Percentiles rank a stretch among this genome's conserved stretches.
These are phyloP conservation scores for Atta cephalotes DNA, from an alignment of 1,140 invertebrate genomes.

Conservation along the genomic window DNA sequence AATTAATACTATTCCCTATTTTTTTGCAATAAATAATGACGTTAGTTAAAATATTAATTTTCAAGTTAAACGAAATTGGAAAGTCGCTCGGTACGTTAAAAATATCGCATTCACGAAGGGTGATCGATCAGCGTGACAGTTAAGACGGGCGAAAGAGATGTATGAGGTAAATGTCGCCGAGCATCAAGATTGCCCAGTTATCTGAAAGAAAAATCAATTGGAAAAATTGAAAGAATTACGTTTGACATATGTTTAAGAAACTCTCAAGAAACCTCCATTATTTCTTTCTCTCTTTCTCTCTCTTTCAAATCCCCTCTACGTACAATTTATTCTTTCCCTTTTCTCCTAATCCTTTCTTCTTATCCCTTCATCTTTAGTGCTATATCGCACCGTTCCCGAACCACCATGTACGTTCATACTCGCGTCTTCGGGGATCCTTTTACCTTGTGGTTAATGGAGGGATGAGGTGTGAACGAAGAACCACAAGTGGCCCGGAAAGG, in stretches of 20 bases:
- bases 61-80: conserved; percentile 5
- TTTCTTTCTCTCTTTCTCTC: background rate
- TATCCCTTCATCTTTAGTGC: conserved; percentile 7
- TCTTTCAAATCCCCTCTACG: background rate
- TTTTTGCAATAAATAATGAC: background rate
- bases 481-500: conserved; percentile 81
- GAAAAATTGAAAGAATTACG: background rate
- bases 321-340: conserved; percentile 31
- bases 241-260: background rate
- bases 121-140: conserved; percentile 49
- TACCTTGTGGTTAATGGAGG: conserved; percentile 66
- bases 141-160: background rate
- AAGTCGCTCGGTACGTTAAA: conserved; percentile 40
- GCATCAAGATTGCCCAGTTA: conserved; percentile 7
- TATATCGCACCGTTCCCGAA: background rate
- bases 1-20: too few relatives aligned
- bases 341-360: background rate
- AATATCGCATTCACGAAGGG: conserved; percentile 29
- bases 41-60: background rate
- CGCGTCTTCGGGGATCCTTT: conserved; percentile 70
- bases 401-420: background rate
- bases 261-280: background rate
- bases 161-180: conserved; percentile 1
- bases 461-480: conserved; percentile 84
- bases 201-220: background rate